Percentiles rank a stretch among this genome's conserved stretches.
Evolutionary conservation across 2,797 vertebrate genomes (phyloP).

Genomic region (Hylomyscus alleni): DNA sequence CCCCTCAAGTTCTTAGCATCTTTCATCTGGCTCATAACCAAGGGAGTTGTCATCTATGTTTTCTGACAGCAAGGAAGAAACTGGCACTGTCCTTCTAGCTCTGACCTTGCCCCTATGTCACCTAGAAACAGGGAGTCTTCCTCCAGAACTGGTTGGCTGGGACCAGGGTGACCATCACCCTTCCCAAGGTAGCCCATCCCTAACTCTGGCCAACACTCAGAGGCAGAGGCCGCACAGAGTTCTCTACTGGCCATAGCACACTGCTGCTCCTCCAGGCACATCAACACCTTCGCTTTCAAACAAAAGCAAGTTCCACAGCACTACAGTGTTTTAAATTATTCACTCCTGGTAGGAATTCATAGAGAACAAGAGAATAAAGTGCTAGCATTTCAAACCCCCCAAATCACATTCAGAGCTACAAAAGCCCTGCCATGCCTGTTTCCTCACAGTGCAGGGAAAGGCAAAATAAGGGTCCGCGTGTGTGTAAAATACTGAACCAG

Average conservation of each 20-base stretch:
- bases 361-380: conserved; percentile 81
- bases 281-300: conserved; percentile 67
- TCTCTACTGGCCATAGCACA: conserved; percentile 30
- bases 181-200: background rate
- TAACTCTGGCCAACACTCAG: background rate
- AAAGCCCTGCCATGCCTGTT: conserved; percentile 57
- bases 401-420: conserved; percentile 70
- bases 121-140: background rate
- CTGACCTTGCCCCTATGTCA: background rate
- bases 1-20: background rate
- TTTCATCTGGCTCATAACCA: background rate
- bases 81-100: background rate
- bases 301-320: conserved; percentile 46
- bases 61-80: too few species aligned
- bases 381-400: conserved; percentile 77
- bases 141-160: background rate
- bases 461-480: background rate
- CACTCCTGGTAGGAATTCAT: conserved; percentile 65
- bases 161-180: background rate
- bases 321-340: conserved; percentile 56
- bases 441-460: background rate
- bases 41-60: background rate
- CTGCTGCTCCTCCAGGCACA: background rate
- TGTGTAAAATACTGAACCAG: conserved; percentile 44
- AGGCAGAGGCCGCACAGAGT: background rate